Evolutionary conservation across 2,113 vertebrate species (phyloP).

Genomic region (Mus musculus): DNA sequence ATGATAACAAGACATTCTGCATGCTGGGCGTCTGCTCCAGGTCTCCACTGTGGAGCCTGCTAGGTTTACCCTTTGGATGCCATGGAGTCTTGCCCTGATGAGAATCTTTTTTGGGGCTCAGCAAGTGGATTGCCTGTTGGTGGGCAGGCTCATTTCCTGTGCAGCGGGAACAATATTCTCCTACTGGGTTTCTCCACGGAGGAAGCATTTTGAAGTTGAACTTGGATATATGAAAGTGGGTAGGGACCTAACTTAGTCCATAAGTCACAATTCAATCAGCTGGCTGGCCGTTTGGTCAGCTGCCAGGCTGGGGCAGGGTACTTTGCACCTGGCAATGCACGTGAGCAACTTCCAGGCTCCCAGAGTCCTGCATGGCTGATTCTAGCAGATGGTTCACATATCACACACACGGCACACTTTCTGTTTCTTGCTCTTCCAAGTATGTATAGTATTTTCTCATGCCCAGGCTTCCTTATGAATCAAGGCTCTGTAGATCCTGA

Average conservation of each 20-base stretch:
- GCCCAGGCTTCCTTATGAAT: neutral
- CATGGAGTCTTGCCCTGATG: neutral
- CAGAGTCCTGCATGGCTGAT: too few relatives aligned
- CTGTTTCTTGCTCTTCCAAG: neutral
- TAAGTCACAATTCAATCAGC: too few relatives aligned
- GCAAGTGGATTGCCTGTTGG: neutral
- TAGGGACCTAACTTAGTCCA: too few relatives aligned
- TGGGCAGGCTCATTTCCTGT: slow-evolving; percentile 19
- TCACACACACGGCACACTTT: too few relatives aligned
- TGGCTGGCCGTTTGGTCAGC: too few relatives aligned
- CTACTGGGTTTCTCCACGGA: neutral
- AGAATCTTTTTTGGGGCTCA: neutral
- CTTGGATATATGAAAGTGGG: too few relatives aligned
- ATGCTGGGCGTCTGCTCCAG: fast-evolving
- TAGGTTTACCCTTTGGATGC: neutral
- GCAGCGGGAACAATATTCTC: neutral
- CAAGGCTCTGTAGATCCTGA: neutral
- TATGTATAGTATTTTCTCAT: neutral
- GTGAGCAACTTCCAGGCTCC: too few relatives aligned
- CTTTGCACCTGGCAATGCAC: too few relatives aligned
- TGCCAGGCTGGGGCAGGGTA: too few relatives aligned
- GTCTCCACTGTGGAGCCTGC: fast-evolving
- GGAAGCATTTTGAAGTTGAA: too few relatives aligned
- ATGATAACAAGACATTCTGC: fast-evolving
- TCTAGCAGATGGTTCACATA: too few relatives aligned